A percentile compares a stretch with the other conserved stretches of the same genome.
Evolutionary conservation across 2,113 vertebrate species (phyloP).

Genomic region (Microcebus lehilahytsara): DNA sequence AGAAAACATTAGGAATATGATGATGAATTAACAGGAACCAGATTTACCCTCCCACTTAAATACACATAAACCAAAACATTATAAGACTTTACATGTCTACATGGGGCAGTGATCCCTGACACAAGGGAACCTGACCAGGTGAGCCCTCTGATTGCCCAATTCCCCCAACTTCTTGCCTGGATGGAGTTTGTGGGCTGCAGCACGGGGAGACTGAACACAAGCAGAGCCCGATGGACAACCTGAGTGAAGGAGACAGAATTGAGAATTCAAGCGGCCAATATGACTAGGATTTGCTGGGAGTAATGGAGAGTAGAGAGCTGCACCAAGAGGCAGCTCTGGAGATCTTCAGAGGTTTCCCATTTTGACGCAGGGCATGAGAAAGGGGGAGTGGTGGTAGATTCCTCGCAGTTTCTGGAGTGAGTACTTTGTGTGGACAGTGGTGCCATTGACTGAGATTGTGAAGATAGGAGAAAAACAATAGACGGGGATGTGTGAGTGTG

Average conservation of each 20-base stretch:
- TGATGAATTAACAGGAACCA: neutral
- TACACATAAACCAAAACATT: neutral
- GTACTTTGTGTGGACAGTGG: neutral
- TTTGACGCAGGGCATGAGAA: neutral
- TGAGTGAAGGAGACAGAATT: neutral
- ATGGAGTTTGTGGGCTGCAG: neutral
- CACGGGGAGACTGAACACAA: neutral
- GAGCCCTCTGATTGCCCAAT: neutral
- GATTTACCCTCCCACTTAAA: neutral
- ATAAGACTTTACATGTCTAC: neutral
- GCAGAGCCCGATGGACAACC: neutral
- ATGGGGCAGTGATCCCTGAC: neutral
- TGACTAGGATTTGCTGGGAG: neutral
- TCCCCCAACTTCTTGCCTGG: neutral
- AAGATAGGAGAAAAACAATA: neutral
- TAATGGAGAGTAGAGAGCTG: neutral
- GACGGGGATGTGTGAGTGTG: no score
- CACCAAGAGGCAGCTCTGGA: neutral
- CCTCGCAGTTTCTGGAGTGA: neutral
- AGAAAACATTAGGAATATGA: neutral
- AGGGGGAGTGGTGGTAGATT: neutral
- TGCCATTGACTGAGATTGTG: neutral
- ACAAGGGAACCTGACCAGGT: neutral
- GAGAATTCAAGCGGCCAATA: neutral
- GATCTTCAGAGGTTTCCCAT: neutral